Conservation (phyloP, 2,113 vertebrate genomes). For the Brachionichthys hirsutus region DNA sequence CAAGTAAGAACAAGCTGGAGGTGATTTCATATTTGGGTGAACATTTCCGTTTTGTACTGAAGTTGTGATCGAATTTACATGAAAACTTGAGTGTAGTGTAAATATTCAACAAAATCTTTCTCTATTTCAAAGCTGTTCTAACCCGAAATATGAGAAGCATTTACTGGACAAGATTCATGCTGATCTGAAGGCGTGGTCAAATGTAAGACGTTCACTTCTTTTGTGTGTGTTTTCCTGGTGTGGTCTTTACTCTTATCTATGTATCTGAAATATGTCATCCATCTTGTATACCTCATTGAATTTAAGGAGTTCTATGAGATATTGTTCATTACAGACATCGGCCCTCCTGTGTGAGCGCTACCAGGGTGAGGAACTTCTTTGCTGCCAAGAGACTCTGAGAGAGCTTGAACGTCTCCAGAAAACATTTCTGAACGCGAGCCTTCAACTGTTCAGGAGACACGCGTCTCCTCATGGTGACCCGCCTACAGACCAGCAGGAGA, state of each 20-base stretch:
- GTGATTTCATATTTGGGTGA: not conserved
- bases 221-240: too few species aligned
- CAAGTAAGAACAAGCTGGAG: conserved; percentile 59
- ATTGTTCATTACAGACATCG: conserved; percentile 70
- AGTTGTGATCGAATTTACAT: too few species aligned
- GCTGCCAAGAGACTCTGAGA: conserved; percentile 73
- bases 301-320: too few species aligned
- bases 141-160: conserved; percentile 43
- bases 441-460: conserved; percentile 77
- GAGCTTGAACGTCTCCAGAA: conserved; percentile 66
- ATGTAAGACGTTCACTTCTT: conserved; percentile 55
- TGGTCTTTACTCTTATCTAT: too few species aligned
- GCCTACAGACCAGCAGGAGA: conserved; percentile 43
- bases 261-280: too few species aligned
- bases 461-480: conserved; percentile 55
- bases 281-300: too few species aligned
- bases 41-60: not conserved
- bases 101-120: not conserved
- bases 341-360: conserved; percentile 68
- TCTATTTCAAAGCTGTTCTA: conserved; percentile 47
- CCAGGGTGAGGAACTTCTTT: conserved; percentile 70
- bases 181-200: conserved; percentile 69
- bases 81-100: too few species aligned
- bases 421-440: conserved; percentile 74
- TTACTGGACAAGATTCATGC: conserved; percentile 51